These are phyloP conservation scores for Pluvialis apricaria DNA, from an alignment of 2,113 vertebrate species.

Conservation along the genomic window DNA sequence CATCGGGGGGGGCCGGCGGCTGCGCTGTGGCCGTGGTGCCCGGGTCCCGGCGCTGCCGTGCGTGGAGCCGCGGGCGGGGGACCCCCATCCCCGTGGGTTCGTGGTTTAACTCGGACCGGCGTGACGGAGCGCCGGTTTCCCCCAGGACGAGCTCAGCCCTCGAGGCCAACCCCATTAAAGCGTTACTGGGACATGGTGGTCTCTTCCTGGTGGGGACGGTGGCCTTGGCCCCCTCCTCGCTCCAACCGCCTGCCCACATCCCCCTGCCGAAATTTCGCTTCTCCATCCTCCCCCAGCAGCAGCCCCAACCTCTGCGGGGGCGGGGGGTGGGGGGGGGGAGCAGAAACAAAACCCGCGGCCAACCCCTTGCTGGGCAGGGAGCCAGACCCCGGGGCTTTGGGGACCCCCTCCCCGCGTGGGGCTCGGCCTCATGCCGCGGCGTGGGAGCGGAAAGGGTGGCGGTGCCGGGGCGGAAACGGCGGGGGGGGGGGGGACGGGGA, in stretches of 20 bases:
- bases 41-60: not conserved
- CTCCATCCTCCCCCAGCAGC: not conserved
- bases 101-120: rapidly evolving
- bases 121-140: not conserved
- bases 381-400: not conserved
- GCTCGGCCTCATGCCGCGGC: rapidly evolving
- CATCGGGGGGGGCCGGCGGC: rapidly evolving
- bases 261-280: not conserved
- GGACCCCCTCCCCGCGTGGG: not conserved
- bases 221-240: rapidly evolving
- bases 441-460: not conserved
- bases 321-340: not conserved
- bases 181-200: not conserved
- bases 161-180: not conserved
- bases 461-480: not conserved
- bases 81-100: not conserved
- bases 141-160: not conserved
- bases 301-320: not conserved
- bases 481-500: not conserved
- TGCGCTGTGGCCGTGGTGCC: not conserved
- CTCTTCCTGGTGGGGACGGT: not conserved
- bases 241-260: not conserved
- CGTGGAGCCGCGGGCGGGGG: too few species aligned
- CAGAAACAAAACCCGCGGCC: not conserved
- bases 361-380: rapidly evolving